Evolutionary conservation across 1,140 invertebrate species (phyloP), one percentile per base, ranked within the genome.

Genomic region (Calycopis cecrops): DNA sequence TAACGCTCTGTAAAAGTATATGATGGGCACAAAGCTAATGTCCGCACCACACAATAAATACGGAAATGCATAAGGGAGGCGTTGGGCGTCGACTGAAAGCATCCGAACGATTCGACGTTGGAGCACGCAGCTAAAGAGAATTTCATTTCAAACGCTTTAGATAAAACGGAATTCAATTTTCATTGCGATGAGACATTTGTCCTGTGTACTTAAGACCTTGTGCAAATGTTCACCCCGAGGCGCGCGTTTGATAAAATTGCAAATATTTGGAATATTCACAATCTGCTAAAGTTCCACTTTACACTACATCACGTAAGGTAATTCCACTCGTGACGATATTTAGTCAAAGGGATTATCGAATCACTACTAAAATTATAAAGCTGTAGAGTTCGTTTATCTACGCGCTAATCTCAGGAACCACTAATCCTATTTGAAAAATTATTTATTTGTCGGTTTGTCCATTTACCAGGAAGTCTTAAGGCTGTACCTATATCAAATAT

Each of bases 111-210:
- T 73, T 69, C 68, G 63, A 61, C 65, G 74, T 79, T 79, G 76
- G 67, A 74, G 78, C 73, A 81, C 76, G 76, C 76, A 74, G 65
- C 68, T 76, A 65, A 60, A 74, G 73, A 74, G 73, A 81, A 81
- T 81, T 81, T 78, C 63, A 81, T 79, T 76, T 79, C 65, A 68
- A 71, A 62, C 71, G 68, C 63, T 68, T 70, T 64, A 72, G 73
- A 78, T 81, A 73, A 81, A 78, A 71, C 59, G 71, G 68, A 78
- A 79, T 79, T 71, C 66, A 71, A 78, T 80, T 78, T 75, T 75
- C 65, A 74, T 73, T 71, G 65, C 65, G 56, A 62, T 62, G 57
- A 71, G 65, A 75, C 60, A 66, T 71, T 55, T 62, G 51, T 52
- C 57, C 53, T 50, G 54, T 63, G 49, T 56, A 44, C 57, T 59